These are phyloP conservation scores for Helicoverpa armigera DNA, from an alignment of 1,140 invertebrate species.

Conservation along the genomic window DNA sequence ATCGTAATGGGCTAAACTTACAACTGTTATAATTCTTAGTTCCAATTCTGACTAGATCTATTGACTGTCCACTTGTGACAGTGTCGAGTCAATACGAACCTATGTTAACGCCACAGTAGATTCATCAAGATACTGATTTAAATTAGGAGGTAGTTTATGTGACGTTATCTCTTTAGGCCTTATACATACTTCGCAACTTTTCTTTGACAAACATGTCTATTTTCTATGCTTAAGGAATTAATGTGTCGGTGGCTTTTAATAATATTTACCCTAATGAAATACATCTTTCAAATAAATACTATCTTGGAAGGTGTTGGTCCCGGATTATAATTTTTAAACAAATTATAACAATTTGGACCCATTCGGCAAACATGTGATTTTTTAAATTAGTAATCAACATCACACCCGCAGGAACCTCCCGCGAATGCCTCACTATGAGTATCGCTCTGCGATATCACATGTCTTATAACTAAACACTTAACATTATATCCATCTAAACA, in stretches of 20 bases:
- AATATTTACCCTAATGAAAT: conserved; percentile 85
- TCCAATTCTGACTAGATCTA: conserved; percentile 84
- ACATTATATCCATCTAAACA: conserved; percentile 77
- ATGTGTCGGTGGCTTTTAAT: conserved; percentile 86
- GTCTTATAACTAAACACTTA: conserved; percentile 78
- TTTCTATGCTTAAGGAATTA: conserved; percentile 86
- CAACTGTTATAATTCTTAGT: conserved; percentile 66
- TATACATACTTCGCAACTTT: conserved; percentile 82
- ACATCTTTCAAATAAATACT: conserved; percentile 87
- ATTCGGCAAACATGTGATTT: conserved; percentile 82
- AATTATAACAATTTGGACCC: conserved; percentile 86
- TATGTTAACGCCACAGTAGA: conserved; percentile 65
- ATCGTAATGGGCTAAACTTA: conserved; percentile 46
- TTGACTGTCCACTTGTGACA: conserved; percentile 65
- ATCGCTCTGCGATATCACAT: conserved; percentile 83
- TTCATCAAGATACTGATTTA: conserved; percentile 78
- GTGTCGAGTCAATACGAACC: conserved; percentile 68
- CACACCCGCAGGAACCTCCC: conserved; percentile 69
- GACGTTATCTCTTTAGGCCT: conserved; percentile 66
- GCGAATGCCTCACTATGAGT: conserved; percentile 77
- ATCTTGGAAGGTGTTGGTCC: conserved; percentile 86
- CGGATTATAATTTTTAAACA: conserved; percentile 87
- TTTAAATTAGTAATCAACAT: conserved; percentile 76
- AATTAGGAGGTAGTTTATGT: conserved; percentile 84
- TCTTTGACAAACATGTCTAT: conserved; percentile 80